Conservation (phyloP, 2,888 invertebrate species). For the Aromia moschata region DNA sequence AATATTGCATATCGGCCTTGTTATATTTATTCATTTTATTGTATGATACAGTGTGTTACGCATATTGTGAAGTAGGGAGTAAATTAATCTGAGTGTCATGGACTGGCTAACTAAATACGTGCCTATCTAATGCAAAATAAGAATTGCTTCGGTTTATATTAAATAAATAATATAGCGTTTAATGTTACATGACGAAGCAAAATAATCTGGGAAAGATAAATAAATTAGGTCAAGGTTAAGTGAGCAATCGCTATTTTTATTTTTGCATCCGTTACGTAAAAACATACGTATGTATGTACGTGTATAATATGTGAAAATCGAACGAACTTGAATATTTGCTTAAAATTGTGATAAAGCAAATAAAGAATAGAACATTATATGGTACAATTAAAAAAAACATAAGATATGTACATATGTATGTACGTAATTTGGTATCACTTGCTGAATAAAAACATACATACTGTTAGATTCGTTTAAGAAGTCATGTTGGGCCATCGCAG, state of each 20-base stretch:
- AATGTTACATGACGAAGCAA: slow-evolving; percentile 11
- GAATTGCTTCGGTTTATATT: slow-evolving; percentile 4
- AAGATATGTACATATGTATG: neutral
- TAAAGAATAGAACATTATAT: neutral
- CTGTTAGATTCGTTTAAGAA: no score
- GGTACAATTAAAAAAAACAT: neutral
- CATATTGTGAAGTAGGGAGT: slow-evolving; percentile 24
- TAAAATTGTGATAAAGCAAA: neutral
- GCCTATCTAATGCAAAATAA: slow-evolving; percentile 21
- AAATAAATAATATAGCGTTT: neutral
- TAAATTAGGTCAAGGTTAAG: slow-evolving; percentile 20
- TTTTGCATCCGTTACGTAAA: neutral
- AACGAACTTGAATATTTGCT: neutral
- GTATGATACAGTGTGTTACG: slow-evolving; percentile 14
- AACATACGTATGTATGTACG: neutral
- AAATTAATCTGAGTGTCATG: slow-evolving; percentile 37
- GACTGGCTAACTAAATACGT: slow-evolving; percentile 27
- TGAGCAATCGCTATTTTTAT: slow-evolving; percentile 1
- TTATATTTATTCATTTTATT: slow-evolving; percentile 23
- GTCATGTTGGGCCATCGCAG: no score
- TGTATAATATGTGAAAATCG: no score
- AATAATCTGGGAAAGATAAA: slow-evolving; percentile 10
- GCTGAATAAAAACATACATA: neutral
- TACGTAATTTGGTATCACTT: neutral
- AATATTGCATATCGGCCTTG: slow-evolving; percentile 40